These are phyloP conservation scores for Campoletis sonorensis DNA, from an alignment of 1,140 invertebrate genomes.

Conservation along the genomic window DNA sequence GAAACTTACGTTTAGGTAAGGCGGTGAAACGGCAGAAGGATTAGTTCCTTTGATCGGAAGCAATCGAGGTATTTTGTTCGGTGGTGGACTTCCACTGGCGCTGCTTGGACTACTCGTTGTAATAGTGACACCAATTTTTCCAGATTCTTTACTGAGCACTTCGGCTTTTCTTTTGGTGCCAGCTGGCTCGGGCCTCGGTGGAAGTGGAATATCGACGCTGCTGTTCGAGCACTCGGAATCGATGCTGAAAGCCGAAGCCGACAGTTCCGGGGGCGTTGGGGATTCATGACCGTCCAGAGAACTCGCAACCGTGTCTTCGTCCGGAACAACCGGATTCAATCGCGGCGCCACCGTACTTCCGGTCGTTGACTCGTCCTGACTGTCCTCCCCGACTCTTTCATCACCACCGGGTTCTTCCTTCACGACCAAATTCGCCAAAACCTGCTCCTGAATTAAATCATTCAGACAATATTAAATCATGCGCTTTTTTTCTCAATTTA, in stretches of 20 bases:
- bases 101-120: conserved; percentile 84
- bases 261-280: conserved; percentile 66
- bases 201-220: conserved; percentile 75
- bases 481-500: conserved; percentile 23
- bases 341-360: conserved; percentile 67
- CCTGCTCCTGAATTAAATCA: conserved; percentile 68
- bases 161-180: conserved; percentile 90
- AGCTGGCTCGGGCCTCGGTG: conserved; percentile 74
- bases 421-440: conserved; percentile 72
- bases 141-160: conserved; percentile 88
- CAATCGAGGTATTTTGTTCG: conserved; percentile 76
- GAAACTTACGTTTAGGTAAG: conserved; percentile 67
- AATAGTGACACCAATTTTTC: conserved; percentile 92
- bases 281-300: conserved; percentile 73
- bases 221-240: conserved; percentile 80
- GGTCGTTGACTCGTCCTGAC: conserved; percentile 71
- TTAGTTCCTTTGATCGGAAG: conserved; percentile 67
- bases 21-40: conserved; percentile 62
- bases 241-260: conserved; percentile 74
- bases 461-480: conserved; percentile 25
- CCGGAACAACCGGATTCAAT: conserved; percentile 70
- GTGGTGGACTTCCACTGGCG: conserved; percentile 76
- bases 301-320: conserved; percentile 77
- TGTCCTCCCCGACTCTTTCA: conserved; percentile 73
- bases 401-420: conserved; percentile 75